phyloP scores from a whole-genome alignment of 2,888 invertebrate species.

The Drosophila mayaguana region DNA sequence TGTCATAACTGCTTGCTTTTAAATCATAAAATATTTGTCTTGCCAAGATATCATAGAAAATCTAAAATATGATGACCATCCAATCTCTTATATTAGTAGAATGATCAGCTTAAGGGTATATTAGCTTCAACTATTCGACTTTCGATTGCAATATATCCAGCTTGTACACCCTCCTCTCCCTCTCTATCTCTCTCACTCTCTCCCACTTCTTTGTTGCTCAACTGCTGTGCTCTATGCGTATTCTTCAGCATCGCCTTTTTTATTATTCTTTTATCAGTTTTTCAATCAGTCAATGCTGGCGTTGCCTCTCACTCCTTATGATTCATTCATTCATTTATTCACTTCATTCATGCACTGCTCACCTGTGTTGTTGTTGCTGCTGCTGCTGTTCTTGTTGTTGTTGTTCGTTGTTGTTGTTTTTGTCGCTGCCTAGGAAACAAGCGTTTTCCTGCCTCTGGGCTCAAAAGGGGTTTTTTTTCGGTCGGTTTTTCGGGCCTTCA shows the following conservation, averaged over 20 bases:
- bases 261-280: slow-evolving; percentile 74
- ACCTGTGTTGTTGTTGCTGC: slow-evolving; percentile 61
- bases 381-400: slow-evolving; percentile 23
- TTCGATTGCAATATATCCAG: not conserved
- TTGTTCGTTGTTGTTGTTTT: slow-evolving; percentile 38
- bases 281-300: slow-evolving; percentile 67
- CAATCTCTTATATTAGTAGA: not conserved
- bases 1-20: too few relatives aligned
- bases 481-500: slow-evolving; percentile 31
- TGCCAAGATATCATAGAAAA: too few relatives aligned
- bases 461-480: slow-evolving; percentile 39
- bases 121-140: not conserved
- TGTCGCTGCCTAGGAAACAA: slow-evolving; percentile 68
- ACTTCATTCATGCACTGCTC: slow-evolving; percentile 69
- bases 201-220: slow-evolving; percentile 2
- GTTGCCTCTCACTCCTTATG: slow-evolving; percentile 25
- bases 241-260: slow-evolving; percentile 27
- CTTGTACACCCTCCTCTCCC: not conserved
- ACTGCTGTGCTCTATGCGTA: slow-evolving; percentile 2
- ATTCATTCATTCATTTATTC: slow-evolving; percentile 77
- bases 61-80: too few relatives aligned
- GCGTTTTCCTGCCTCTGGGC: slow-evolving; percentile 76
- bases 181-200: not conserved
- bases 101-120: not conserved
- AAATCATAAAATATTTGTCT: too few relatives aligned